Conservation (phyloP, 2,797 vertebrate genomes). For the Sparidentex hasta region DNA sequence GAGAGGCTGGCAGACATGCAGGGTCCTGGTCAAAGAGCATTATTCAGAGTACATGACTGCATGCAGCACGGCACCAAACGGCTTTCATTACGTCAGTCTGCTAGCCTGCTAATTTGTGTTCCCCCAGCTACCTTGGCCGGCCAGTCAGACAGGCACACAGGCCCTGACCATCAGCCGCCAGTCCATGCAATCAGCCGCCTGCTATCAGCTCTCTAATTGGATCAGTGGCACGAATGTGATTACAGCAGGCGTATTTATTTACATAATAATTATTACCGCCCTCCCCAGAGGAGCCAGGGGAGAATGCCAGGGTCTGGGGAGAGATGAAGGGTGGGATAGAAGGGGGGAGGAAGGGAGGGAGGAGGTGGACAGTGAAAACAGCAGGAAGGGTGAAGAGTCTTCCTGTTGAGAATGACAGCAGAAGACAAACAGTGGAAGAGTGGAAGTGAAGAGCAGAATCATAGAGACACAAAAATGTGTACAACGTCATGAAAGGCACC, state of each 20-base stretch:
- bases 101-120: constrained; percentile 67
- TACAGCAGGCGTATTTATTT: constrained; percentile 91
- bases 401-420: constrained; percentile 64
- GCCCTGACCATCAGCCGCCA: constrained; percentile 86
- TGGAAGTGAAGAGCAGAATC: constrained; percentile 12
- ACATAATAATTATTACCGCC: constrained; percentile 92
- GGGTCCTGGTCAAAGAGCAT: constrained; percentile 79
- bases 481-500: not conserved
- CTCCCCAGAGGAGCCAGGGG: constrained; percentile 82
- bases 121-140: constrained; percentile 54
- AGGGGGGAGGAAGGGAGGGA: constrained; percentile 30
- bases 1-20: constrained; percentile 67
- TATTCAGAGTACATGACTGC: constrained; percentile 76
- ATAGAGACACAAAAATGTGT: constrained; percentile 1
- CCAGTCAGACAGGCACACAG: constrained; percentile 81
- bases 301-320: constrained; percentile 63
- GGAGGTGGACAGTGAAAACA: constrained; percentile 56
- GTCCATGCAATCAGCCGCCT: constrained; percentile 80
- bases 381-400: constrained; percentile 67
- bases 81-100: constrained; percentile 76
- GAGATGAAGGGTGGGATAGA: constrained; percentile 73
- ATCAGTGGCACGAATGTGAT: constrained; percentile 90
- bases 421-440: constrained; percentile 45
- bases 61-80: constrained; percentile 69
- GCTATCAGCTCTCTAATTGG: constrained; percentile 87